Percentiles rank a stretch among this genome's conserved stretches.
Conservation (phyloP, 1,140 invertebrate species). For the Dinoponera quadriceps region DNA sequence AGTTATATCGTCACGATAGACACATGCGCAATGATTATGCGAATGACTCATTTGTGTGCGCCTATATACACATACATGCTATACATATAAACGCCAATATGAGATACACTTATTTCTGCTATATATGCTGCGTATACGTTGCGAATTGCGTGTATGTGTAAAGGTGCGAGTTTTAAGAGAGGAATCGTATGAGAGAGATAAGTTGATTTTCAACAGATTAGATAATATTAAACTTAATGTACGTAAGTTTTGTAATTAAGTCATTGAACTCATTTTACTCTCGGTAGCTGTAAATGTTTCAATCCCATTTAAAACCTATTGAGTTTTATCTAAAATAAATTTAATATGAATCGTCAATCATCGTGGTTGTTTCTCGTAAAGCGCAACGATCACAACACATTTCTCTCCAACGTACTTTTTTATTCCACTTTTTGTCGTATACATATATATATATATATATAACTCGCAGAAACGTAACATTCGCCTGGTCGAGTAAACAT, state of each 20-base stretch:
- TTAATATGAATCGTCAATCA: not conserved
- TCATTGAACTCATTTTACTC: not conserved
- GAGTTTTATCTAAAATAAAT: slow-evolving; percentile 38
- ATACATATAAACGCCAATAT: not conserved
- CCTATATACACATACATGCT: not conserved
- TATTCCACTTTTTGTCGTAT: slow-evolving; percentile 51
- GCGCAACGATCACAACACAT: slow-evolving; percentile 22
- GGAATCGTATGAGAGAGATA: not conserved
- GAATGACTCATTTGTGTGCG: not conserved
- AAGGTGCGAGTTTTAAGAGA: slow-evolving; percentile 1
- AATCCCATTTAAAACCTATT: not conserved
- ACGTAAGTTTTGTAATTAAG: not conserved
- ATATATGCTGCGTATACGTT: not conserved
- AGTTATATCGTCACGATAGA: not conserved
- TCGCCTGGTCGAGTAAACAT: slow-evolving; percentile 35
- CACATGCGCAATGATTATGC: not conserved
- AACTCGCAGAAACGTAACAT: slow-evolving; percentile 60
- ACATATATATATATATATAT: too few species aligned
- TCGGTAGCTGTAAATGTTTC: not conserved
- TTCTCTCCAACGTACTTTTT: slow-evolving; percentile 49
- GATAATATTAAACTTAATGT: slow-evolving; percentile 23
- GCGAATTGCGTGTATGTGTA: not conserved
- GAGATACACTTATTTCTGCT: not conserved
- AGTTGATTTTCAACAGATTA: slow-evolving; percentile 25
- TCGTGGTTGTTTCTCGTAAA: slow-evolving; percentile 26